Conservation (phyloP, 2,797 vertebrate species). For the Anas flavirostris region DNA sequence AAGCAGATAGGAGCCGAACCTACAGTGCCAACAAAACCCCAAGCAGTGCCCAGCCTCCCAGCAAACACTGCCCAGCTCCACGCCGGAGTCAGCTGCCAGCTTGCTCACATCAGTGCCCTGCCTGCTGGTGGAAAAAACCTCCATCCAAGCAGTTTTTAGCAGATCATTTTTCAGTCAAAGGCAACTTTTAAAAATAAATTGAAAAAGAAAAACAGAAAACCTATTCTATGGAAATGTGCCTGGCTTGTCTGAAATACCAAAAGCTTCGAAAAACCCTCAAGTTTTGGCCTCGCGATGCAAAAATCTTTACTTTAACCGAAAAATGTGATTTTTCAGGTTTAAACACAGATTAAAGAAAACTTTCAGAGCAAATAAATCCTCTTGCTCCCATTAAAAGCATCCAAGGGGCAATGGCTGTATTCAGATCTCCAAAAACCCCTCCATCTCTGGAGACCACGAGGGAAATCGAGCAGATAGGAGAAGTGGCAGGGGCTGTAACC, state of each 20-base stretch:
- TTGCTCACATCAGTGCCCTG: neutral
- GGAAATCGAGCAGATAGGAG: neutral
- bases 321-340: neutral
- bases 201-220: neutral
- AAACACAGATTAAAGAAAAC: neutral
- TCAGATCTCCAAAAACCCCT: neutral
- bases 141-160: neutral
- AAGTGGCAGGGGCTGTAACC: neutral
- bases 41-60: neutral
- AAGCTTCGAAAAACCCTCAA: neutral
- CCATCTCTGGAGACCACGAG: neutral
- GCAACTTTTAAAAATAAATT: neutral
- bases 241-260: neutral
- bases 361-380: neutral
- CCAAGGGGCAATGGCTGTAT: neutral
- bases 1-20: neutral
- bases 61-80: neutral
- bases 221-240: neutral
- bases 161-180: constrained; percentile 29
- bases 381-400: neutral
- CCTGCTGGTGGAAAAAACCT: neutral
- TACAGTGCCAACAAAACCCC: neutral
- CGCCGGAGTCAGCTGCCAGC: neutral
- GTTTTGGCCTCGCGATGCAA: neutral
- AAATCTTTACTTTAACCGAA: neutral